A percentile compares a stretch with the other conserved stretches of the same genome.
Evolutionary conservation across 2,888 invertebrate species (phyloP).

Genomic region (Ormyrus rosae): DNA sequence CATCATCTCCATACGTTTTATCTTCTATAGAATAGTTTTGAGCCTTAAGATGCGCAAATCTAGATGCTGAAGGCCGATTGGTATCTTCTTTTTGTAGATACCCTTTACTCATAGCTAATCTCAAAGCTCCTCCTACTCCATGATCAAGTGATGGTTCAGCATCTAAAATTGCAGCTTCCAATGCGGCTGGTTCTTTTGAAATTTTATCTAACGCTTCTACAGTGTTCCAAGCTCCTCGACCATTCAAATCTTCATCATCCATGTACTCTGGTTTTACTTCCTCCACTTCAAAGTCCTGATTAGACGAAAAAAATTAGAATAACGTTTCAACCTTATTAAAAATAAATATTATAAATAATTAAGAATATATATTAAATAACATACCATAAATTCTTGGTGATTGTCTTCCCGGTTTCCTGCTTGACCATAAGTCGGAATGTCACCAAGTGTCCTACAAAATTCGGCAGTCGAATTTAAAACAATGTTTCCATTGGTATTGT

Average conservation of each 20-base stretch:
- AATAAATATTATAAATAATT: too few relatives aligned
- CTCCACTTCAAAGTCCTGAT: conserved; percentile 76
- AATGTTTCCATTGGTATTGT: conserved; percentile 78
- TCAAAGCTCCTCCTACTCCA: conserved; percentile 95
- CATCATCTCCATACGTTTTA: conserved; percentile 88
- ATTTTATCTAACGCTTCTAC: conserved; percentile 80
- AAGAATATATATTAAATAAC: conserved; percentile 6
- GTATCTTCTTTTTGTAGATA: conserved; percentile 90
- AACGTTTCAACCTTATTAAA: too few relatives aligned
- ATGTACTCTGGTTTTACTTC: conserved; percentile 68
- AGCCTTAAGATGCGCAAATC: conserved; percentile 86
- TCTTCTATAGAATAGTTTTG: conserved; percentile 89
- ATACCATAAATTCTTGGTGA: conserved; percentile 81
- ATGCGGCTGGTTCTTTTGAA: conserved; percentile 77
- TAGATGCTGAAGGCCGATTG: conserved; percentile 84
- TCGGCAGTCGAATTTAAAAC: conserved; percentile 95
- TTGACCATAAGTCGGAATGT: conserved; percentile 95
- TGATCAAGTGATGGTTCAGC: conserved; percentile 94
- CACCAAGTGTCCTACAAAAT: conserved; percentile 96
- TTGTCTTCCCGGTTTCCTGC: conserved; percentile 93
- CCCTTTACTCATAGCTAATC: conserved; percentile 94
- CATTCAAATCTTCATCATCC: conserved; percentile 74
- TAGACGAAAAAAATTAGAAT: too few relatives aligned
- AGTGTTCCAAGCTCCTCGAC: conserved; percentile 88
- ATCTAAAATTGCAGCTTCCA: conserved; percentile 85